Conservation (phyloP, 1,140 invertebrate species). For the Drosophila nannoptera region DNA sequence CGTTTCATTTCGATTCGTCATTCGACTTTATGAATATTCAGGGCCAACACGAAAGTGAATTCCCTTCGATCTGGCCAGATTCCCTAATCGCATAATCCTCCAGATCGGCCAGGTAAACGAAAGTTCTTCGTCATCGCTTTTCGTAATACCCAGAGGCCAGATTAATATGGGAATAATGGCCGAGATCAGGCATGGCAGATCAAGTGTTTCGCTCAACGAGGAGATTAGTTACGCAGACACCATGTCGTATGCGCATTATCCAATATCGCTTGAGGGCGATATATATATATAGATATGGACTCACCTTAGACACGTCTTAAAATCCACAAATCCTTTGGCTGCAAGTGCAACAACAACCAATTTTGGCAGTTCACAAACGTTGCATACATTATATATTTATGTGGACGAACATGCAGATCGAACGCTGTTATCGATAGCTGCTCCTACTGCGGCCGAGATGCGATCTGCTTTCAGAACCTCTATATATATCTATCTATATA, state of each 20-base stretch:
- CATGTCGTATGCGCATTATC: conserved; percentile 64
- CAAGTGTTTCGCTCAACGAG: neutral
- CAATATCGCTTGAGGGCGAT: neutral
- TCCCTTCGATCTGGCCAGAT: conserved; percentile 3
- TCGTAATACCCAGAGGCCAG: too few species aligned
- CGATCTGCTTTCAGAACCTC: too few species aligned
- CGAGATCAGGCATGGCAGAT: neutral
- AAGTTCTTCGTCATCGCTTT: too few species aligned
- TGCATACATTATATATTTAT: conserved; percentile 73
- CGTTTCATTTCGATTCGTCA: conserved; percentile 63
- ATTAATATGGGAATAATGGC: neutral
- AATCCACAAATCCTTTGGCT: conserved; percentile 78
- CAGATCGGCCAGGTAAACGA: too few species aligned
- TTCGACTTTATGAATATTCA: conserved; percentile 58
- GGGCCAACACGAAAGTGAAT: too few species aligned
- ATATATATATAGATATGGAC: conserved; percentile 5
- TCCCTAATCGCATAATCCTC: too few species aligned
- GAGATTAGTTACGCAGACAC: conserved; percentile 57
- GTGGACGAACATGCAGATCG: conserved; percentile 30
- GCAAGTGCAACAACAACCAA: conserved; percentile 77
- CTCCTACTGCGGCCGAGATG: conserved; percentile 1
- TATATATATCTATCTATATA: conserved; percentile 13
- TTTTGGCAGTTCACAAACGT: conserved; percentile 66
- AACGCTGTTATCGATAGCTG: conserved; percentile 2
- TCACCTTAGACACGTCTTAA: conserved; percentile 65